Evolutionary conservation across 2,797 vertebrate genomes (phyloP).

Genomic region (Coranthus polyacanthus): DNA sequence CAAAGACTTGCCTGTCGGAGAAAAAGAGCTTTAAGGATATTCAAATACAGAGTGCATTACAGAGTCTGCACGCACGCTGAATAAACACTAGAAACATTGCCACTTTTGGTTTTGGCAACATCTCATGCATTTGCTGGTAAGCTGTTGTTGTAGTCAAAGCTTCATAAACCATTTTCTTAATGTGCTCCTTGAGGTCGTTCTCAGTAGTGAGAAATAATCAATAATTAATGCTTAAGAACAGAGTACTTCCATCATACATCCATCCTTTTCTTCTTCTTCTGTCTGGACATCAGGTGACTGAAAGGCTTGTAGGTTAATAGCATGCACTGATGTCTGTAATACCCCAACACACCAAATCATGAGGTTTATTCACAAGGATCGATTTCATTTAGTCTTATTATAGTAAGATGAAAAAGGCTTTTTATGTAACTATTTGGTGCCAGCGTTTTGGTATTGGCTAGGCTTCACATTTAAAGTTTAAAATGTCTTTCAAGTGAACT

Average conservation of each 20-base stretch:
- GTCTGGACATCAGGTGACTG: slow-evolving; percentile 34
- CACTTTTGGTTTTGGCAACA: neutral
- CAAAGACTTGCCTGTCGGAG: neutral
- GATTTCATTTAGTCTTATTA: no score
- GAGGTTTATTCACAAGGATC: no score
- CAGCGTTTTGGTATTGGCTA: no score
- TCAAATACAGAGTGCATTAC: neutral
- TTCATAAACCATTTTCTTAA: slow-evolving; percentile 11
- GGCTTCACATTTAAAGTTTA: no score
- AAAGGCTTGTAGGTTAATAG: slow-evolving; percentile 1
- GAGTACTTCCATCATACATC: slow-evolving; percentile 30
- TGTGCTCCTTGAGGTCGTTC: slow-evolving; percentile 1
- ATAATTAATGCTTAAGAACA: slow-evolving; percentile 33
- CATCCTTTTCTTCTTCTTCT: slow-evolving; percentile 3
- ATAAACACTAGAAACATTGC: no score
- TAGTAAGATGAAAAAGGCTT: no score
- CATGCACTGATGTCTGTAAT: neutral
- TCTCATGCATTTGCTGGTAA: neutral
- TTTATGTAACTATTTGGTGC: no score
- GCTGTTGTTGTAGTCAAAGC: neutral
- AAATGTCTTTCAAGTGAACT: no score
- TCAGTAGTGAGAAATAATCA: slow-evolving; percentile 19
- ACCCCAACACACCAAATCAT: neutral
- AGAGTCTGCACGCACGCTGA: neutral
- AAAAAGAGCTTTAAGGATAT: neutral